These are phyloP conservation scores for Monoplex corrugatus DNA, from an alignment of 2,888 invertebrate genomes.

Conservation along the genomic window DNA sequence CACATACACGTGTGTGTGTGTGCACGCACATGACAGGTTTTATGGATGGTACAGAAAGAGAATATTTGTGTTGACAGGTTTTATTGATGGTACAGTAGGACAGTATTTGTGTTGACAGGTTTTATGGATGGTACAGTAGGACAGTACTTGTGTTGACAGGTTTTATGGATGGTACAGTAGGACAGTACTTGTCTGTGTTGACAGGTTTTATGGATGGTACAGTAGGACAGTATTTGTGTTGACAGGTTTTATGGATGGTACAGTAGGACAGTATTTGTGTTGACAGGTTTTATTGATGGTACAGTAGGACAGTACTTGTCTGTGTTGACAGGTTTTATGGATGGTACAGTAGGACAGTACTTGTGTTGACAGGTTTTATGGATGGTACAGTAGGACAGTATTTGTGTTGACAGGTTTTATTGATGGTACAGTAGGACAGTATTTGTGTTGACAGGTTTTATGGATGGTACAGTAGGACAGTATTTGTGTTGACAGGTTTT, in stretches of 20 bases:
- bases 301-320: conserved; percentile 80
- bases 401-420: conserved; percentile 78
- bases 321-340: conserved; percentile 77
- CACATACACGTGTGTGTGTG: background rate
- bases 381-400: conserved; percentile 80
- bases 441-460: conserved; percentile 77
- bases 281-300: conserved; percentile 77
- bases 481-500: conserved; percentile 78
- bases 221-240: conserved; percentile 80
- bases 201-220: conserved; percentile 78
- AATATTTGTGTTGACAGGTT: too few relatives aligned
- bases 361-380: conserved; percentile 77
- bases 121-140: conserved; percentile 79
- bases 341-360: conserved; percentile 80
- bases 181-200: conserved; percentile 80
- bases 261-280: conserved; percentile 80
- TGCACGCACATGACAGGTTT: background rate
- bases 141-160: conserved; percentile 79
- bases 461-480: conserved; percentile 80
- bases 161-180: conserved; percentile 79
- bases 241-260: conserved; percentile 78
- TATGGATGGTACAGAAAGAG: background rate
- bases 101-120: conserved; percentile 78
- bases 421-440: conserved; percentile 80
- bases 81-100: conserved; percentile 79